Base-by-base conservation (phyloP, 1,140 invertebrate species). In the Laupala kohalensis region DNA sequence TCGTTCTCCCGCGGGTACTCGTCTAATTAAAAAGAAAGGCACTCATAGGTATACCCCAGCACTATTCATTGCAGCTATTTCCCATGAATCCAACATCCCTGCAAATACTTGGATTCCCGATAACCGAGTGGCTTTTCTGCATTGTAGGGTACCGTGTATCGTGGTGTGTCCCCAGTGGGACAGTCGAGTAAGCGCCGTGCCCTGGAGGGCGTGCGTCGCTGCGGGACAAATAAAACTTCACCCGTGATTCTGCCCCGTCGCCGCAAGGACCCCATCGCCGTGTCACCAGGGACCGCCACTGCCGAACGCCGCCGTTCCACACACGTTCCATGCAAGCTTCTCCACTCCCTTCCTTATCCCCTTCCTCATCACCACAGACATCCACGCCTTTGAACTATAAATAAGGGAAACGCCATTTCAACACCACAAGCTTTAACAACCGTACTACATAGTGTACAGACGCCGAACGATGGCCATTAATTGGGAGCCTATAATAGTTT, bases 401-500 rank as follows among this genome's bases (percentile, higher is more conserved):
- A 69, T 69, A 69, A 69, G 53, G 29, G 53, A 24, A 26, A 69
- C 69, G 28, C 69, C 53, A 53, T 69, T 69, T 69, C 69, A 69
- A 69, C 69, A 69, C 69, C 69, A 53, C 30, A 66, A 3, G 28
- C 69, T 25, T 19, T 69, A 27, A 27, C 69, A 69, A 37, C 69
- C 25, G 19, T 28, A n/a, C 30, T 27, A 67, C 25, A 5, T 26
- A 67, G 27, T 67, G 66, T 27, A 67, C 66, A 28, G 66, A 67
- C 66, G 27, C 66, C 65, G 27, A 67, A 67, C 27, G 66, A 25
- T 27, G 26, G 65, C 25, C 64, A 66, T 66, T 66, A 66, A 66
- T 66, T 66, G 64, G 3, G 23, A 26, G 1, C 23, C 64, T 66
- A 66, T 66, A 66, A 66, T 66, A 66, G 64, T 66, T 66, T 69